Evolutionary conservation across 2,888 invertebrate genomes (phyloP).

Genomic region (Ennomos quercinarius): DNA sequence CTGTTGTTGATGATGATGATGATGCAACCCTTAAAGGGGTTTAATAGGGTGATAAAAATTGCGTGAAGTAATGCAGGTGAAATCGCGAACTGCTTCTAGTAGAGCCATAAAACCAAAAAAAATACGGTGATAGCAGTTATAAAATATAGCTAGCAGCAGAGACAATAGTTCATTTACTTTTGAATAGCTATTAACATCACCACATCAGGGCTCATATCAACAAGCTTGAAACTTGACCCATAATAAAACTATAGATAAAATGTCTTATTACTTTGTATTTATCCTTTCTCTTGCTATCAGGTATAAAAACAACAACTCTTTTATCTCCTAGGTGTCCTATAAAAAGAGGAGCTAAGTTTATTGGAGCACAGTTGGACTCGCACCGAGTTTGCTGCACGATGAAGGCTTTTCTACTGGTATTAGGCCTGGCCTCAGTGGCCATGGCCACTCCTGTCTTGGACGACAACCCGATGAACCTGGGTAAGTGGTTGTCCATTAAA

Average conservation of each 20-base stretch:
- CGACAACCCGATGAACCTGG: constrained; percentile 49
- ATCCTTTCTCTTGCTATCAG: constrained; percentile 25
- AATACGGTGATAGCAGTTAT: too few relatives aligned
- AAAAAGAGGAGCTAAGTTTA: constrained; percentile 47
- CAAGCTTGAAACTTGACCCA: constrained; percentile 22
- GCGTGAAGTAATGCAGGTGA: too few relatives aligned
- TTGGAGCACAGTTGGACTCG: constrained; percentile 62
- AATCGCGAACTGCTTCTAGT: too few relatives aligned
- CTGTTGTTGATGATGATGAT: too few relatives aligned
- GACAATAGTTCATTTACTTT: too few relatives aligned
- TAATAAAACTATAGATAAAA: constrained; percentile 20
- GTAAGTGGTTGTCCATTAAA: constrained; percentile 47
- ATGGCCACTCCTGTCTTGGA: constrained; percentile 66
- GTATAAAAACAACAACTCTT: constrained; percentile 25
- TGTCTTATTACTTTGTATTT: constrained; percentile 15
- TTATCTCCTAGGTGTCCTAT: constrained; percentile 37
- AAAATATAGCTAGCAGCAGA: too few relatives aligned
- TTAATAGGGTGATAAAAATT: too few relatives aligned
- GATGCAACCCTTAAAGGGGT: too few relatives aligned
- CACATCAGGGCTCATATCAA: too few relatives aligned
- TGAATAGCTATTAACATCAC: too few relatives aligned
- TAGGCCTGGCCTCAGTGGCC: constrained; percentile 69
- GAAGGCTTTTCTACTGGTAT: constrained; percentile 63
- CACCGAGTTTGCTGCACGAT: constrained; percentile 64
- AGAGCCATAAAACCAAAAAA: too few relatives aligned